Base-by-base conservation (phyloP, 2,797 vertebrate genomes). In the Eulemur albifrons region DNA sequence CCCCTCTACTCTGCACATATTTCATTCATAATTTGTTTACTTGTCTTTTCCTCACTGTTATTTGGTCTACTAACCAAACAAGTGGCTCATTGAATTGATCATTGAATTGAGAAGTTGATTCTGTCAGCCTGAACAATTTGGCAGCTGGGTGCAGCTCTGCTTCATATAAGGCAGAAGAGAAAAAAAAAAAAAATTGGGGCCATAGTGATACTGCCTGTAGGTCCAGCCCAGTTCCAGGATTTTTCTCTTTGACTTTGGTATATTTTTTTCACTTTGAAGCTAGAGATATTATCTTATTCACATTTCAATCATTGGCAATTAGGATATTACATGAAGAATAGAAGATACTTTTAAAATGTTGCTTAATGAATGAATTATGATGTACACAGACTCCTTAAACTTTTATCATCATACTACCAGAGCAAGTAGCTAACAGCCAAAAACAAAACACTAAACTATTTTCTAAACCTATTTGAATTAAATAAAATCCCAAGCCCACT, bases 401-500 rank as follows among this genome's bases (percentile, higher is more conserved):
- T 86, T 54, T 70, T 70, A 77, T 57, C 48, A 32, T 25, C 48
- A 72, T n/a, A 57, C 32, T 72, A 79, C 65, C 45, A 93, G 32
- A 92, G 27, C 63, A 97, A 88, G 61, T 83, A 98, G 83, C 83
- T 97, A 96, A 88, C 38, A 97, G 87, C 50, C 32, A 95, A 88
- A 97, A 97, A 76, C 65, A 88, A 97, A 98, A 92, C 92, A 94
- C 27, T 97, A n/a, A 61, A 18, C 38, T 94, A 80, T 94, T 98
- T 98, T 97, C 97, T 97, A 95, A 76, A 89, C 73, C 87, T 75
- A 88, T 97, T 40, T 97, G 84, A 97, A 97, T 82, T 50, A 85
- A 65, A 94, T 69, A 79, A 93, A 88, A 70, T 76, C 87, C 73
- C 8, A 93, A 88, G 15, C 67, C 87, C 80, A 81, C 57, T 70